These are phyloP conservation scores for Temnothorax nylanderi DNA, from an alignment of 1,140 invertebrate genomes.

Conservation along the genomic window DNA sequence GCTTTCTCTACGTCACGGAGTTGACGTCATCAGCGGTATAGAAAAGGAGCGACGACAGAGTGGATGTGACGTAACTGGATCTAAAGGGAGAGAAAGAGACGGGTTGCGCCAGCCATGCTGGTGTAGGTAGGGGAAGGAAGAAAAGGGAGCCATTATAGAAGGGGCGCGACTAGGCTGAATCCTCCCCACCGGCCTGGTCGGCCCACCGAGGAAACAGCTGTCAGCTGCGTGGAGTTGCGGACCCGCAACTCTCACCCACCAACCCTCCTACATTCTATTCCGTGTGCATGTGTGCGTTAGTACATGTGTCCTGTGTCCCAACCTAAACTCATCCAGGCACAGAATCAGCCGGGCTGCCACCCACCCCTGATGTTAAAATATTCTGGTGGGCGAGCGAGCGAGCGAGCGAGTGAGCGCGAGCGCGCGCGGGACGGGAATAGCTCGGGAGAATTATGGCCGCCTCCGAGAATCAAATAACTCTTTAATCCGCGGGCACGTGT, in stretches of 20 bases:
- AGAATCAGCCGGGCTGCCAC: conserved; percentile 77
- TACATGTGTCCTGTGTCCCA: conserved; percentile 57
- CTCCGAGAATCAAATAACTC: conserved; percentile 86
- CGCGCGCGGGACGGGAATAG: conserved; percentile 83
- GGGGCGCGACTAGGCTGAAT: conserved; percentile 86
- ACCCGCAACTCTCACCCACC: conserved; percentile 78
- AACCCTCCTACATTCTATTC: conserved; percentile 74
- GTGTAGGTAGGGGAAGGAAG: conserved; percentile 84
- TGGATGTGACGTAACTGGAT: conserved; percentile 67
- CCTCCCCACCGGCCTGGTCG: conserved; percentile 84
- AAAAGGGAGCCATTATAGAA: conserved; percentile 87
- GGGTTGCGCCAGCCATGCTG: conserved; percentile 83
- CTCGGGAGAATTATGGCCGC: conserved; percentile 85
- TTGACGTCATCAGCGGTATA: conserved; percentile 79
- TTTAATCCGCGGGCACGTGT: conserved; percentile 83
- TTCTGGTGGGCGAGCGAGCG: conserved; percentile 81
- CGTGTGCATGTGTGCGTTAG: conserved; percentile 27
- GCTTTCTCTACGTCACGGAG: conserved; percentile 81
- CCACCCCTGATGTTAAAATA: conserved; percentile 85
- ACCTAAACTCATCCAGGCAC: conserved; percentile 69
- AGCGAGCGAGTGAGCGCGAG: conserved; percentile 73
- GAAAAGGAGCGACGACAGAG: conserved; percentile 68
- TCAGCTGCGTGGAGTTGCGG: conserved; percentile 83
- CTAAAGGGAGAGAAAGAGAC: conserved; percentile 71
- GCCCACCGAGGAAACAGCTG: conserved; percentile 86